Evolutionary conservation across 2,113 vertebrate genomes (phyloP).

Genomic region (Colistium nudipinnis): DNA sequence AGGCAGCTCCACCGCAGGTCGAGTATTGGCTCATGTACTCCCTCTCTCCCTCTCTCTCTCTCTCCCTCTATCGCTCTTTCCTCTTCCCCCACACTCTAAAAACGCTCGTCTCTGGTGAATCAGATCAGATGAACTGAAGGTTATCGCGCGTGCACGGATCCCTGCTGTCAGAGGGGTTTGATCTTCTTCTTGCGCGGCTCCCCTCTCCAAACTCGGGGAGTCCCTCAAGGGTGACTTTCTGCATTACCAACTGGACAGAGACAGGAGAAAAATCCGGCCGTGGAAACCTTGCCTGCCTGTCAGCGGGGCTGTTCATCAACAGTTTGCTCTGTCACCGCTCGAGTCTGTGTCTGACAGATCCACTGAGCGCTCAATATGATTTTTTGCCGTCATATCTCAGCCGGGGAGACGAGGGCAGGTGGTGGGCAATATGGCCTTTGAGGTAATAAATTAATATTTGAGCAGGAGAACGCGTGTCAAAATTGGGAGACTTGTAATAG

Average conservation of each 20-base stretch:
- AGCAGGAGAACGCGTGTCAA: constrained; percentile 16
- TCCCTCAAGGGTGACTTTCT: constrained; percentile 29
- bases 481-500: no score
- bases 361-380: no score
- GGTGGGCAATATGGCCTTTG: constrained; percentile 47
- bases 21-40: background rate
- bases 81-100: background rate
- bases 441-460: constrained; percentile 55
- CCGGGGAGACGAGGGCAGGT: constrained; percentile 24
- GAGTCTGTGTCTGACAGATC: background rate
- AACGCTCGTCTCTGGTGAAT: no score
- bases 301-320: constrained; percentile 13
- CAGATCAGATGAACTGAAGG: background rate
- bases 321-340: constrained; percentile 13
- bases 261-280: background rate
- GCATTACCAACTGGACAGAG: background rate
- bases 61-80: background rate
- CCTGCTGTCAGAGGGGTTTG: background rate
- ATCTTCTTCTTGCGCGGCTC: background rate
- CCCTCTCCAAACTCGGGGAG: constrained; percentile 45
- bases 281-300: constrained; percentile 19
- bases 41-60: background rate
- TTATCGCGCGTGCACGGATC: background rate
- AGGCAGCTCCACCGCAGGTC: constrained; percentile 15
- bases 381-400: background rate